A percentile compares a stretch with the other conserved stretches of the same genome.
Evolutionary conservation across 2,113 vertebrate species (phyloP).

Genomic region (Prionailurus viverrinus): DNA sequence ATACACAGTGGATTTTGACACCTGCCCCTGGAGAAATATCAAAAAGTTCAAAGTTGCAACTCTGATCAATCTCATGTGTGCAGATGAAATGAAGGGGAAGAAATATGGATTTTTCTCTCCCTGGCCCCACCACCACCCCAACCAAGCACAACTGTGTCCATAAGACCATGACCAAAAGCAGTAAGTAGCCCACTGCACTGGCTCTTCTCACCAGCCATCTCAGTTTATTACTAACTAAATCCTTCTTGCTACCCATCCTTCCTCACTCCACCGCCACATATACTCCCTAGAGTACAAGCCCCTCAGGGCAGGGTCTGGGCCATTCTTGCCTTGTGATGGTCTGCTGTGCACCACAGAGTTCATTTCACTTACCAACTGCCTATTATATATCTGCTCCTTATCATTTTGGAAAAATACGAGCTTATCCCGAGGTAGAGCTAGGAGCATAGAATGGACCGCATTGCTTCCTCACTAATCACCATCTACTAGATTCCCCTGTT

Average conservation of each 20-base stretch:
- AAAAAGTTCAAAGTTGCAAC: slow-evolving; percentile 31
- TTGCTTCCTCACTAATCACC: not conserved
- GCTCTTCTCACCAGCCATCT: not conserved
- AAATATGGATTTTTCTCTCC: not conserved
- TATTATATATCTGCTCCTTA: not conserved
- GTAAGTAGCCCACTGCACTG: not conserved
- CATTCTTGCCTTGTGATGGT: not conserved
- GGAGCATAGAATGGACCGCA: not conserved
- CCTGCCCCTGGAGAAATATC: not conserved
- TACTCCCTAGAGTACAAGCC: not conserved
- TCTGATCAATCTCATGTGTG: not conserved
- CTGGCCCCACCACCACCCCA: not conserved
- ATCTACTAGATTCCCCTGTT: not conserved
- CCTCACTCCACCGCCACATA: not conserved
- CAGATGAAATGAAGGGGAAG: slow-evolving; percentile 30
- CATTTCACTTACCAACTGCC: not conserved
- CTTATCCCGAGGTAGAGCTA: not conserved
- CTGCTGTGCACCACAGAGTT: not conserved
- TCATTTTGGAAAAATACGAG: not conserved
- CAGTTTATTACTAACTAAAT: not conserved
- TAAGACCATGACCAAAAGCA: not conserved
- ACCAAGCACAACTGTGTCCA: not conserved
- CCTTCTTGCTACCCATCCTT: not conserved
- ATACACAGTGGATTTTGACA: not conserved
- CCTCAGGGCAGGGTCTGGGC: not conserved